Evolutionary conservation across 2,888 invertebrate genomes (phyloP).

Genomic region (Eremobia ochroleuca): DNA sequence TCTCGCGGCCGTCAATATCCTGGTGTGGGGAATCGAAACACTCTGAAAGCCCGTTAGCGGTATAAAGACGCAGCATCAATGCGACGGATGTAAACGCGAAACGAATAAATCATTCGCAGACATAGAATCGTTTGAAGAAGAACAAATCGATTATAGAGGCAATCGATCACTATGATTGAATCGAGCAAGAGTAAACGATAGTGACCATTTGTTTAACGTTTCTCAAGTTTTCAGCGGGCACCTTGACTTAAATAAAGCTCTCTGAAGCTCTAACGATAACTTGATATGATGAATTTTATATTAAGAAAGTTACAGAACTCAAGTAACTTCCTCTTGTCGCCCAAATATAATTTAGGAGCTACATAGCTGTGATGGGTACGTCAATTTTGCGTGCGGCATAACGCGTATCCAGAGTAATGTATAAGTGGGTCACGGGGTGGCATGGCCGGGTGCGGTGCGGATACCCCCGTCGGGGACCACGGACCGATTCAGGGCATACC

Average conservation of each 20-base stretch:
- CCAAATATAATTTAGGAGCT: constrained; percentile 65
- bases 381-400: constrained; percentile 72
- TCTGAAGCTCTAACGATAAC: not conserved
- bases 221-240: constrained; percentile 17
- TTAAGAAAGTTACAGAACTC: constrained; percentile 31
- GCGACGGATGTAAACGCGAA: constrained; percentile 77
- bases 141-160: constrained; percentile 79
- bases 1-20: constrained; percentile 77
- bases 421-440: constrained; percentile 85
- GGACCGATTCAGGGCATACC: constrained; percentile 63
- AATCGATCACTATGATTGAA: constrained; percentile 79
- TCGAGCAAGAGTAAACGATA: constrained; percentile 66
- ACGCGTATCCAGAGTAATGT: constrained; percentile 70
- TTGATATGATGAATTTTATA: constrained; percentile 16
- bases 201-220: constrained; percentile 62
- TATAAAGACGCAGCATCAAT: constrained; percentile 81
- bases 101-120: constrained; percentile 84
- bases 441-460: constrained; percentile 63
- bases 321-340: constrained; percentile 43
- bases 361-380: constrained; percentile 70
- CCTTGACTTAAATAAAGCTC: not conserved
- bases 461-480: constrained; percentile 56
- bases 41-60: constrained; percentile 76
- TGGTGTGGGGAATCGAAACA: constrained; percentile 71
- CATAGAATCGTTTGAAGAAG: constrained; percentile 75